These are phyloP conservation scores for Limnodromus scolopaceus DNA, from an alignment of 2,797 vertebrate species.

Conservation along the genomic window DNA sequence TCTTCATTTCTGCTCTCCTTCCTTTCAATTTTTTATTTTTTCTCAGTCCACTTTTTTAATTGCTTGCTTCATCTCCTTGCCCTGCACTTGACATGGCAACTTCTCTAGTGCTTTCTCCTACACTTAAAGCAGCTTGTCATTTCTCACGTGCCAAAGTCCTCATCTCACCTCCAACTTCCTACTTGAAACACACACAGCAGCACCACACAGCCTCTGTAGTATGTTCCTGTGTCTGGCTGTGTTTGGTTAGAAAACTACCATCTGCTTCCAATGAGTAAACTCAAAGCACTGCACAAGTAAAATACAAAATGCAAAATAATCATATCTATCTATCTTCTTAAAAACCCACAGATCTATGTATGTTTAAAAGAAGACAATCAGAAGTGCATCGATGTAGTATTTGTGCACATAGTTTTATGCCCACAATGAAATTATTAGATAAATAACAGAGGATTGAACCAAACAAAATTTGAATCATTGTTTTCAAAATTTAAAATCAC, in stretches of 20 bases:
- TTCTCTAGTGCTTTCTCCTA: not conserved
- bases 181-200: not conserved
- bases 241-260: not conserved
- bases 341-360: not conserved
- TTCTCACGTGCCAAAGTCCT: not conserved
- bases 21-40: not conserved
- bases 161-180: not conserved
- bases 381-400: not conserved
- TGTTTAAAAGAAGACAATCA: not conserved
- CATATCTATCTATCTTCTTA: not conserved
- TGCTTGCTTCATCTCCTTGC: not conserved
- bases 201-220: not conserved
- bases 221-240: not conserved
- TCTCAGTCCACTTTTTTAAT: not conserved
- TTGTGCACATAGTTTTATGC: not conserved
- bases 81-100: not conserved
- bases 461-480: not conserved
- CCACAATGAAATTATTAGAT: not conserved
- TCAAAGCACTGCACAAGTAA: fast-evolving
- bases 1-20: not conserved
- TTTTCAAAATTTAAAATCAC: not conserved
- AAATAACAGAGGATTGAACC: not conserved
- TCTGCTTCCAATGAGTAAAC: fast-evolving
- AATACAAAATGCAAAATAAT: not conserved
- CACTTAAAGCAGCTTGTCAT: not conserved